Base-by-base conservation (phyloP, 2,797 vertebrate genomes). In the Corythornis leucogaster region DNA sequence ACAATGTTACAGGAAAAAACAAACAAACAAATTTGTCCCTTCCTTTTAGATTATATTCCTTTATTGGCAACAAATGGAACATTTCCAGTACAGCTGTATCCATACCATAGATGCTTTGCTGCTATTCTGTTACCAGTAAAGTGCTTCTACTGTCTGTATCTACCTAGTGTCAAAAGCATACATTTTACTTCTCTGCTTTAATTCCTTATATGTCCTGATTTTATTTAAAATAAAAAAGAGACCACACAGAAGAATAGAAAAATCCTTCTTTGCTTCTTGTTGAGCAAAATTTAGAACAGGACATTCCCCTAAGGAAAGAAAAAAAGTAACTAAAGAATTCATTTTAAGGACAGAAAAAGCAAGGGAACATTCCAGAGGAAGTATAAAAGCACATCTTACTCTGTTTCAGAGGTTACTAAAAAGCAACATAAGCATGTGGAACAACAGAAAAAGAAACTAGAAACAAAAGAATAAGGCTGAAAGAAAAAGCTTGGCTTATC, bases 361-460 rank as follows among this genome's bases (percentile, higher is more conserved):
- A 63, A 73, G 13, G 28, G 67, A 87, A 91, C 74, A 70, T 86
- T 85, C 66, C 54, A 91, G 84, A 95, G 73, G 42, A 77, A 20
- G 35, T 83, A 89, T 62, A 92, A 87, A 85, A 85, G 7, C 8
- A 73, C 11, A 45, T 59, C 33, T 82, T 68, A 21, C 26, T 43
- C 28, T 35, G 4, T n/a, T 90, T 76, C 54, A 73, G 55, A 80
- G 30, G 2, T 62, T 79, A 66, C 31, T 69, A 84, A 83, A 80
- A 87, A 67, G 92, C 67, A 67, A n/a, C 35, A 78, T 55, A 54
- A 85, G 17, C 64, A 58, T 54, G 6, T 48, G 26, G 35, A 67
- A 51, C 10, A 68, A 21, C 20, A 38, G 50, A 46, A 42, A 51
- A 30, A 55, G 5, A 54, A 68, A 38, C 5, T 11, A n/a, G 24